Base-by-base conservation (phyloP, 2,888 invertebrate genomes). In the Cantharis nigra region DNA sequence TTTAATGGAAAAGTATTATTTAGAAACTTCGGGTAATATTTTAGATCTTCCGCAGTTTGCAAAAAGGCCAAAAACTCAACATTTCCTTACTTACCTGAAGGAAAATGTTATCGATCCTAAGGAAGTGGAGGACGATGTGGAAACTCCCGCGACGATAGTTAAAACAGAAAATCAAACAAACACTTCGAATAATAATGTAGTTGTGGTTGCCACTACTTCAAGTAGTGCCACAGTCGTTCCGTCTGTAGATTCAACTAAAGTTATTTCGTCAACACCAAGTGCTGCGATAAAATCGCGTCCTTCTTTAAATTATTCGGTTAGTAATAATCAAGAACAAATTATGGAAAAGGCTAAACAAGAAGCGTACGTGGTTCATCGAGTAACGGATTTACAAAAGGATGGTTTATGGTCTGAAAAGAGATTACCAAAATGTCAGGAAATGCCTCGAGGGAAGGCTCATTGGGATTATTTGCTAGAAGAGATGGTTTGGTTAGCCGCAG, bases 391-490 rank as follows among this genome's bases (percentile, higher is more conserved):
- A 84, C 95, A 98, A 87, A 94, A 96, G 86, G 96, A 97, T 87
- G 99, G 98, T 49, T 90, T 98, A 85, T 99, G 98, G 99, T 83
- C 97, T 72, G 96, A 97, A 88, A 93, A 94, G 84, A 92, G 98
- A 76, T 91, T 98, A 87, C 98, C 98, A 73, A 97, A 97, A 90
- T 93, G 97, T 81, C 94, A 96, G 87, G 97, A 97, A 89, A 97
- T 97, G 83, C 92, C 94, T 78, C 91, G 98, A 80, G 91, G 93
- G 72, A 99, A 98, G 90, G 95, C 97, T 28, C 99, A 99, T 89
- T 99, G 99, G 98, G 99, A 99, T 89, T 99, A 98, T 89, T 90
- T 99, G 80, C 90, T 99, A 64, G 99, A 99, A 89, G 99, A 99
- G 90, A 98, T 98, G 97, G 95, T 95, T 63, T 99, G 99, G 99